Base-by-base conservation (phyloP, 2,113 vertebrate species). In the Thinocorus orbignyianus region DNA sequence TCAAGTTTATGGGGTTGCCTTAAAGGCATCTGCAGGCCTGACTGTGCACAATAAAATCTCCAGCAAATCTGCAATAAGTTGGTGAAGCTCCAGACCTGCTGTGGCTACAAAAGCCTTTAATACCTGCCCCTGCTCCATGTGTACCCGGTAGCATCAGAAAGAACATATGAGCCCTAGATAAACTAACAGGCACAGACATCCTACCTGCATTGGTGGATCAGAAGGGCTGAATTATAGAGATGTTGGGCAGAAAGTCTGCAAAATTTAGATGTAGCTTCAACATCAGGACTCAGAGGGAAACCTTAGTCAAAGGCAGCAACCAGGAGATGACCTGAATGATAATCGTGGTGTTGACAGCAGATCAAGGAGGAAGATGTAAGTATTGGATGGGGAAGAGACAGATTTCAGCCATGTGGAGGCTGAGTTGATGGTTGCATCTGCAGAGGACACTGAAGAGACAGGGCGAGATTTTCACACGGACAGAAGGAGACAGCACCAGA, bases 111-210 rank as follows among this genome's bases (percentile, higher is more conserved):
- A 46, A 57, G 30, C 4, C 39, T 89, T 39, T 16, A 55, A 28
- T 5, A 10, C 17, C 35, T 25, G 7, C 33, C 30, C 14, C 37
- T 44, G n/a, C 64, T 19, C 30, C 41, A 33, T 4, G 39, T 2
- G 2, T 7, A 33, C 26, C 60, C 69, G 65, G 41, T 11, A 54
- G 48, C 48, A 60, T 23, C 57, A 68, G 72, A 6, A 61, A 18
- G 31, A 84, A 19, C 48, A 3, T 2, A 2, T 2, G 10, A 41
- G 4, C 28, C 52, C 54, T 5, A 0, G 44, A 12, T 3, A 39
- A 57, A 41, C 25, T 28, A 28, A 5, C 25, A 60, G 46, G 44
- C 33, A 69, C 11, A 6, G 58, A 26, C 44, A 84, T 37, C 54
- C 62, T 46, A 11, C 44, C 44, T 51, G 48, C 44, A 46, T 3